Base-by-base conservation (phyloP, 2,113 vertebrate genomes). In the Sialia sialis region DNA sequence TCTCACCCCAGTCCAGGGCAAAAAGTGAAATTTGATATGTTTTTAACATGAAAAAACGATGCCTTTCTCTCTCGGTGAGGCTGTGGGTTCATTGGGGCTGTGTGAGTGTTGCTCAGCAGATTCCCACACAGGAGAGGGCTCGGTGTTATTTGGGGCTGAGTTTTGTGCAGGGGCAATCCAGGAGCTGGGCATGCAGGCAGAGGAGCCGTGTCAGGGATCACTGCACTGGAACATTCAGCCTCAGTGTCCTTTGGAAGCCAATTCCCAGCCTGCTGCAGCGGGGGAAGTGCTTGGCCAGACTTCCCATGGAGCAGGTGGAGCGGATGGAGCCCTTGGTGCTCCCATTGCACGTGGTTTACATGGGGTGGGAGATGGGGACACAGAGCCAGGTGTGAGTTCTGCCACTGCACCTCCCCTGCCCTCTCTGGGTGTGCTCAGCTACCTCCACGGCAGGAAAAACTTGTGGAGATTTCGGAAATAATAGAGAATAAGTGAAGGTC, bases 101-200 rank as follows among this genome's bases (percentile, higher is more conserved):
- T 2, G 1, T 0, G 54, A 15, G 29, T 0, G 1, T 0, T 16
- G 64, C 3, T 3, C 1, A 8, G 74, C 0, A 4, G 38, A 18
- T 36, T 7, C 46, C 27, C 2, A 16, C 16, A 0, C 7, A 18
- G 68, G 16, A 6, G 1, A 11, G 41, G 13, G 84, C 56, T 49
- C 5, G 0, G 70, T 1, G 2, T n/a, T 12, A 0, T 25, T 30
- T 4, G 0, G 48, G 6, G 41, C 5, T 26, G 2, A 9, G 19
- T 20, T 16, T 4, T 27, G 75, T 3, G 1, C 11, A 2, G 3
- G 39, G 83, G 60, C 34, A 62, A 51, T 22, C 73, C 69, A 1
- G 64, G 87, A 67, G 54, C 62, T 10, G 63, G 39, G 77, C 84
- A 2, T 54, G 39, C 19, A 9, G 41, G 39, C 15, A 10, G 63